phyloP scores from a whole-genome alignment of 2,888 invertebrate species.

The Spodoptera littoralis region DNA sequence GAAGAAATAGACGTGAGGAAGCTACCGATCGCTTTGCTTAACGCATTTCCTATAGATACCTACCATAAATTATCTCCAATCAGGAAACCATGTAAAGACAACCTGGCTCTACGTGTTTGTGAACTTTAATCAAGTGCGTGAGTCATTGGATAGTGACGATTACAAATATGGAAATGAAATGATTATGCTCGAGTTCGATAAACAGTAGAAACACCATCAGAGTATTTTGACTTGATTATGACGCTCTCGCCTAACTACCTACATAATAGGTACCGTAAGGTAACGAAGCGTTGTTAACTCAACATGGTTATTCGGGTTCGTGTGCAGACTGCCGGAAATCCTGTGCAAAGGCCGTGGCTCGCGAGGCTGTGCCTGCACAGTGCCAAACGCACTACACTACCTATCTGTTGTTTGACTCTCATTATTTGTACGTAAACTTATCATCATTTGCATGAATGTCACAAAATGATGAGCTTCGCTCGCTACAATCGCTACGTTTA shows the following conservation, averaged over 20 bases:
- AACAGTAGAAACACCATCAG: not conserved
- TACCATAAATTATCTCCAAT: constrained; percentile 33
- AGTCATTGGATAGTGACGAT: constrained; percentile 24
- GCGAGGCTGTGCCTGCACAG: constrained; percentile 70
- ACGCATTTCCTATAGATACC: constrained; percentile 50
- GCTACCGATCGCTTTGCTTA: constrained; percentile 63
- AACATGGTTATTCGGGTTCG: constrained; percentile 68
- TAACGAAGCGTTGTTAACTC: constrained; percentile 65
- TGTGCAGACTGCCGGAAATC: constrained; percentile 84
- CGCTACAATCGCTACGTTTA: constrained; percentile 17
- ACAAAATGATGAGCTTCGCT: constrained; percentile 48
- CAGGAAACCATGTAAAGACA: constrained; percentile 39
- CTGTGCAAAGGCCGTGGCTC: constrained; percentile 79
- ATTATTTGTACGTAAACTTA: constrained; percentile 60
- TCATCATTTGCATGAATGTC: constrained; percentile 61
- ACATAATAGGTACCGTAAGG: constrained; percentile 22
- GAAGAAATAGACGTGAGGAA: constrained; percentile 70
- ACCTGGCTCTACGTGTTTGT: constrained; percentile 22
- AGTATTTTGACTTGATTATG: constrained; percentile 4
- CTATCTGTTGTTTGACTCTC: constrained; percentile 59
- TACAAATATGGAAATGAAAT: constrained; percentile 20
- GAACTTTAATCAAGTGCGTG: constrained; percentile 33
- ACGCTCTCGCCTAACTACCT: constrained; percentile 25
- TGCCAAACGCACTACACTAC: constrained; percentile 14
- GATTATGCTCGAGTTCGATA: not conserved